Evolutionary conservation across 2,888 invertebrate species (phyloP), one percentile per base, ranked within the genome.

Genomic region (Caenorhabditis sp.): DNA sequence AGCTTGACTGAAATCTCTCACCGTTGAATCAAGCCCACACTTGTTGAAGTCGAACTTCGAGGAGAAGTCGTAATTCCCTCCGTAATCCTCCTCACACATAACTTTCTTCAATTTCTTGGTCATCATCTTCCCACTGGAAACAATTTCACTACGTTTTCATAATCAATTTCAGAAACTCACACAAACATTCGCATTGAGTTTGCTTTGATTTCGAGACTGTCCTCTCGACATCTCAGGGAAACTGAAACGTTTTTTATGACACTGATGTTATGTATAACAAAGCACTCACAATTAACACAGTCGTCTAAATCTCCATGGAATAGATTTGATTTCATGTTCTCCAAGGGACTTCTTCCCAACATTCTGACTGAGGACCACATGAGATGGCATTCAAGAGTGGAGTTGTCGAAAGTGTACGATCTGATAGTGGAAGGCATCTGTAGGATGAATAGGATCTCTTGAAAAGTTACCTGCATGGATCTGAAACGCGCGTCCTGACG

Each of bases 231-330:
- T 39, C 79, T 78, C 17, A 81, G 53, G 13, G 79, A 79, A 39
- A 81, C 81, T 81, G 71, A 77, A 81, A 70, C 20, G 2, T 15
- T 15, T n/a, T n/a, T n/a, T n/a, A n/a, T n/a, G n/a, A n/a, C n/a
- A n/a, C n/a, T n/a, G n/a, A n/a, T n/a, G n/a, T n/a, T n/a, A n/a
- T 55, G 8, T 17, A 30, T 17, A 9, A 17, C 15, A 37, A 35
- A 37, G 2, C 39, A 71, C 84, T 74, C 53, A 86, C 86, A 86
- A 58, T 86, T 78, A 30, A 84, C 78, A 62, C 86, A 86, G 35
- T 86, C 85, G 50, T 86, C 85, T 32, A 86, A 41, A 41, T 86
- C 85, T 1, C 86, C 86, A 65, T 81, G 82, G 27, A 62, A 63
- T n/a, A 83, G 65, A 22, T 82, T 79, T 2, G 61, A 43, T 7